Base-by-base conservation (phyloP, 2,113 vertebrate species). In the Cottus gobio region DNA sequence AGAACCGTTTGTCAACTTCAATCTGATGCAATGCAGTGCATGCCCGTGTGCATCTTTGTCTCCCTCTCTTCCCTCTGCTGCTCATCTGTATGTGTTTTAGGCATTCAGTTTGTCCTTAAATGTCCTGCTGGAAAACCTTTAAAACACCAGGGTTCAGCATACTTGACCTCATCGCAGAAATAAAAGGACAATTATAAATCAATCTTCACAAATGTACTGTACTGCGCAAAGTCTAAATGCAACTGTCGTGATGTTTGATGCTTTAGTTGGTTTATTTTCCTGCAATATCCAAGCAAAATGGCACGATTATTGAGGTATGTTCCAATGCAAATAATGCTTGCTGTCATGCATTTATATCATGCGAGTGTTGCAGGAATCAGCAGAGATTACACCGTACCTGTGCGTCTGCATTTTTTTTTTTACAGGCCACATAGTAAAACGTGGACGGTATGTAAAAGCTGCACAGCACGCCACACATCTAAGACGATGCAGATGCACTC, bases 271-370 rank as follows among this genome's bases (percentile, higher is more conserved):
- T 80, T 44, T 36, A 75, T 62, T 84, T 57, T 52, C 39, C 64
- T 75, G 75, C 84, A 84, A 69, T 34, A 83, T 67, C 81, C 28
- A 78, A 84, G 66, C 60, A 79, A 90, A 82, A 83, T 74, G 79
- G 69, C 79, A 86, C 87, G 87, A 90, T 87, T 79, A 92, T 79
- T 88, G 89, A 81, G 83, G 87, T 92, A 85, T 91, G 85, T 85
- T 39, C 81, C 88, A 90, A 91, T 86, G 89, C 70, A 86, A 86
- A 90, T 90, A 87, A 80, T 78, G 75, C 83, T 92, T 90, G 86
- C 84, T 85, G 81, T 79, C 50, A 50, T 90, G 88, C 79, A 88
- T 88, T 87, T 82, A 82, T 69, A 85, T 84, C 76, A 84, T 71
- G 79, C 63, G 71, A 81, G 72, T 30, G 75, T 84, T 64, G 71